Evolutionary conservation across 2,797 vertebrate genomes (phyloP).

Genomic region (Neosilurus mollespiculum): DNA sequence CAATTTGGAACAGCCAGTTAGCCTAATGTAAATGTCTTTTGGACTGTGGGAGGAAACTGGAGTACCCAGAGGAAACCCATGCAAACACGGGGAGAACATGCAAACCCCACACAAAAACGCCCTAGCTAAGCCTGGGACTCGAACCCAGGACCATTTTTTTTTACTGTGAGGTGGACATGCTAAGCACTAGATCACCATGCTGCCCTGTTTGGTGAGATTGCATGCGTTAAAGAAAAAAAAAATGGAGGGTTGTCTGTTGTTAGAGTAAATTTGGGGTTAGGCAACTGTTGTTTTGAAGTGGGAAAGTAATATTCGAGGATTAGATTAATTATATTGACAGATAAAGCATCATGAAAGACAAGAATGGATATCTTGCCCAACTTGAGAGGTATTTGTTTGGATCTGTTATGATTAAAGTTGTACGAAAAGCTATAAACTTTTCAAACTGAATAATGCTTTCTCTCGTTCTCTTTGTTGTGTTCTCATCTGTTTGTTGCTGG

Average conservation of each 20-base stretch:
- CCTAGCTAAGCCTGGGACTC: too few species aligned
- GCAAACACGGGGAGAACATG: too few species aligned
- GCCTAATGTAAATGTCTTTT: too few species aligned
- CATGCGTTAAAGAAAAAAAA: neutral
- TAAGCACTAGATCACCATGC: neutral
- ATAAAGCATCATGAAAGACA: too few species aligned
- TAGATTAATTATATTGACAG: neutral
- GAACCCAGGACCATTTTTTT: too few species aligned
- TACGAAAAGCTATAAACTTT: slow-evolving; percentile 2
- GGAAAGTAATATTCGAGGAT: neutral
- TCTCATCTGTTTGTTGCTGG: slow-evolving; percentile 8
- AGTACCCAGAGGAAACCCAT: too few species aligned
- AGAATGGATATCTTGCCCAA: neutral
- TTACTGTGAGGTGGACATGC: neutral
- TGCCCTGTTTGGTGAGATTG: neutral
- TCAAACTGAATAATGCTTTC: neutral
- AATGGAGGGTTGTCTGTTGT: neutral
- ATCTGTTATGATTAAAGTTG: neutral
- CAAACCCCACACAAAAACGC: too few species aligned
- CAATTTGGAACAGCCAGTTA: too few species aligned
- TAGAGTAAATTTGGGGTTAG: neutral
- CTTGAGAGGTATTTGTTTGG: neutral
- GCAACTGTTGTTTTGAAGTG: slow-evolving; percentile 6
- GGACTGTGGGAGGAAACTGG: too few species aligned
- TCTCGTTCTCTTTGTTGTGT: neutral